Conservation (phyloP, 2,113 vertebrate genomes). For the Pygoscelis adeliae region DNA sequence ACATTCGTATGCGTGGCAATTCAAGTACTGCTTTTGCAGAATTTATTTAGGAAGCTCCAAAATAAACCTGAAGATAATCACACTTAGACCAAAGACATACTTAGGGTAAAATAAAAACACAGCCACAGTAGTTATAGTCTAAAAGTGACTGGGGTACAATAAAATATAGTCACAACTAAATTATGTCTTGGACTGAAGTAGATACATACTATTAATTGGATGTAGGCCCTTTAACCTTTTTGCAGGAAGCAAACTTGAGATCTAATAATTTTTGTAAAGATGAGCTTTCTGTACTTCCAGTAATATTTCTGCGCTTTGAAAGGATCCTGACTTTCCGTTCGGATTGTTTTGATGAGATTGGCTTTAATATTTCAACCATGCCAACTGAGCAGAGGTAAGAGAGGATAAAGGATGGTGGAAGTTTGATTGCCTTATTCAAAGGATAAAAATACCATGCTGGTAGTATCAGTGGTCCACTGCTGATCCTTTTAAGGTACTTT, state of each 20-base stretch:
- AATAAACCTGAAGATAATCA: background rate
- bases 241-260: constrained; percentile 76
- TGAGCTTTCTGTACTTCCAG: constrained; percentile 70
- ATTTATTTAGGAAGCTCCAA: background rate
- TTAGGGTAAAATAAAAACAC: background rate
- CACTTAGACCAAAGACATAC: background rate
- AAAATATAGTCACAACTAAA: constrained; percentile 67
- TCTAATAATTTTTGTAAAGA: constrained; percentile 76
- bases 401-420: background rate
- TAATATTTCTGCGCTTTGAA: constrained; percentile 71
- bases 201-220: constrained; percentile 72
- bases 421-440: background rate
- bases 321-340: constrained; percentile 36
- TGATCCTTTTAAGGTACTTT: background rate
- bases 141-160: constrained; percentile 27
- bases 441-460: background rate
- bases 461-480: background rate
- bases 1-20: background rate
- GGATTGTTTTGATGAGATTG: constrained; percentile 37
- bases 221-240: constrained; percentile 74
- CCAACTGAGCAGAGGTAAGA: background rate
- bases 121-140: constrained; percentile 2
- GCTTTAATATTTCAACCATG: constrained; percentile 11
- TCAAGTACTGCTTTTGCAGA: background rate
- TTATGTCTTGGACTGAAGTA: constrained; percentile 55